phyloP scores from a whole-genome alignment of 2,888 invertebrate genomes.

The Oxystoma pomonae region DNA sequence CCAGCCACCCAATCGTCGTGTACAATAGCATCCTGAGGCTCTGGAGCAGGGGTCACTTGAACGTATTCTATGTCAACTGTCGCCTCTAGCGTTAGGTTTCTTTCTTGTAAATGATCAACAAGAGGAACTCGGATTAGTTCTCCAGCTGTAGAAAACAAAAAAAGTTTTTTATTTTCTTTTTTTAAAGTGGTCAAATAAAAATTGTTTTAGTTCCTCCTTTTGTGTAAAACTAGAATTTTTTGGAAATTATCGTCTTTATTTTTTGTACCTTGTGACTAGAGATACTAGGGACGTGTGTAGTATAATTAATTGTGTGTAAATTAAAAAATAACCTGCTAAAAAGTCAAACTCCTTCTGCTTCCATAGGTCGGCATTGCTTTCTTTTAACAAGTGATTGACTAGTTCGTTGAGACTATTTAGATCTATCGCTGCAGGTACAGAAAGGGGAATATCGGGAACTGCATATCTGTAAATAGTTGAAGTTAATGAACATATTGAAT shows the following conservation, averaged over 20 bases:
- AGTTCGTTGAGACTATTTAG: slow-evolving; percentile 69
- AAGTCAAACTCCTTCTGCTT: slow-evolving; percentile 77
- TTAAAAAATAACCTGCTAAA: slow-evolving; percentile 58
- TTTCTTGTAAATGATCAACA: slow-evolving; percentile 71
- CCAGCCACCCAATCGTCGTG: slow-evolving; percentile 97
- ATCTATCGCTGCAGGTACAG: slow-evolving; percentile 71
- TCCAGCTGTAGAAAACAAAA: slow-evolving; percentile 48
- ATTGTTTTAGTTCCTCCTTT: too few relatives aligned
- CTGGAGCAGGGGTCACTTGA: slow-evolving; percentile 84
- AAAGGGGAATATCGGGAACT: slow-evolving; percentile 79
- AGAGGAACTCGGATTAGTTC: slow-evolving; percentile 73
- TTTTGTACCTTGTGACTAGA: too few relatives aligned
- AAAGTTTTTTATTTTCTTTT: too few relatives aligned
- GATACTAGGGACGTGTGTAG: too few relatives aligned
- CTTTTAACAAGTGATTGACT: slow-evolving; percentile 73
- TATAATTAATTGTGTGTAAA: too few relatives aligned
- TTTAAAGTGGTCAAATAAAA: too few relatives aligned
- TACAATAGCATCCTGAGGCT: slow-evolving; percentile 86
- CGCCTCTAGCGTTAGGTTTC: slow-evolving; percentile 74
- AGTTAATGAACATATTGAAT: too few relatives aligned
- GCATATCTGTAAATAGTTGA: slow-evolving; percentile 64
- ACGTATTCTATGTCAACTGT: slow-evolving; percentile 89
- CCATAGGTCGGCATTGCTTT: slow-evolving; percentile 46
- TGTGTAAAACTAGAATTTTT: too few relatives aligned
- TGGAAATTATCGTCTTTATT: too few relatives aligned